phyloP scores from a whole-genome alignment of 2,888 invertebrate genomes.

The Lydus trimaculatus region DNA sequence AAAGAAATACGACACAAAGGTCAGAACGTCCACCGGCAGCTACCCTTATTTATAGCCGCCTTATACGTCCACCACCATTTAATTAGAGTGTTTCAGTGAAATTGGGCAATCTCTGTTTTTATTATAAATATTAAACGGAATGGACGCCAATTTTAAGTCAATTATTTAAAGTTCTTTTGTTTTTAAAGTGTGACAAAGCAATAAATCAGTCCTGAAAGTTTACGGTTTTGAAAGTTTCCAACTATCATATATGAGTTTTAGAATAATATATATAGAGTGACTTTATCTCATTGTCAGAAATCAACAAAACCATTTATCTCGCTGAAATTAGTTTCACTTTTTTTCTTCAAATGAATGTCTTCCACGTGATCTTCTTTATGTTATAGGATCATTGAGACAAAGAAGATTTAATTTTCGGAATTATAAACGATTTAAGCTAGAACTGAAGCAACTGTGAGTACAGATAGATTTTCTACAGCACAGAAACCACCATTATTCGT shows the following conservation, averaged over 20 bases:
- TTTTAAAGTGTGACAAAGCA: background rate
- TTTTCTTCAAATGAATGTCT: background rate
- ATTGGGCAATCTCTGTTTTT: background rate
- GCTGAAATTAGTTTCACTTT: background rate
- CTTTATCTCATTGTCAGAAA: background rate
- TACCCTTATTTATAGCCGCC: conserved; percentile 29
- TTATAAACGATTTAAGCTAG: no score
- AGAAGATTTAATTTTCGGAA: no score
- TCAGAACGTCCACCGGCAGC: conserved; percentile 31
- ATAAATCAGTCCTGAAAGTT: background rate
- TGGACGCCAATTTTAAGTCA: no score
- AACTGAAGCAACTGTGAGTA: no score
- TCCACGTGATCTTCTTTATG: no score
- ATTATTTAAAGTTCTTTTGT: background rate
- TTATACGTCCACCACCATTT: conserved; percentile 11
- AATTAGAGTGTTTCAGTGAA: background rate
- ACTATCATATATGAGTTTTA: background rate
- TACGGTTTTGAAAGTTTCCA: background rate
- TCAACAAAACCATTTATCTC: background rate
- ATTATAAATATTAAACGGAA: no score
- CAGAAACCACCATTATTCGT: no score
- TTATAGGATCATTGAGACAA: no score
- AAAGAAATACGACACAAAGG: conserved; percentile 28
- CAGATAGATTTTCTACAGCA: no score
- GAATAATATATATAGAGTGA: background rate